Evolutionary conservation across 2,797 vertebrate genomes (phyloP).

Genomic region (Hypotaenidia okinawae): DNA sequence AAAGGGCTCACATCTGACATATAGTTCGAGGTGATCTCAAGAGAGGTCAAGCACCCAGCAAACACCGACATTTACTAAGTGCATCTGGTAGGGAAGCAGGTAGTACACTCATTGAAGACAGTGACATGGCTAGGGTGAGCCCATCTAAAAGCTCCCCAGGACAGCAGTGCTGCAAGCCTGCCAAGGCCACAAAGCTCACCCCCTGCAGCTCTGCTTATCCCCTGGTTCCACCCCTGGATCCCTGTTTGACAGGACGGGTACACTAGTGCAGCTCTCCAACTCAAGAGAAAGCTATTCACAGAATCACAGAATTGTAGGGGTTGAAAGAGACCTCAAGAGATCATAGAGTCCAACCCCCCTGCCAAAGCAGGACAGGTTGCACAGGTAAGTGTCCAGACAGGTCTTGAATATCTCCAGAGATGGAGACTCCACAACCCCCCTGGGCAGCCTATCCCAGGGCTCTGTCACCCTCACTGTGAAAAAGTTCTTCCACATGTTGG

Average conservation of each 20-base stretch:
- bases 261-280: not conserved
- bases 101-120: accelerated
- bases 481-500: too few species aligned
- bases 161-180: not conserved
- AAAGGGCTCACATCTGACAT: not conserved
- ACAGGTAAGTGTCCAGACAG: too few species aligned
- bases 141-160: not conserved
- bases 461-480: too few species aligned
- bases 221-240: not conserved
- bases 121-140: not conserved
- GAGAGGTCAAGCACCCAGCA: not conserved
- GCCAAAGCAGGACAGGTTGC: too few species aligned
- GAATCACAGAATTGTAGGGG: too few species aligned
- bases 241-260: not conserved
- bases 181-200: not conserved
- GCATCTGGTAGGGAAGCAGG: not conserved
- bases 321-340: too few species aligned
- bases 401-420: too few species aligned
- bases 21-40: not conserved
- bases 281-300: not conserved
- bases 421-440: too few species aligned
- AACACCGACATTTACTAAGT: accelerated
- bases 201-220: not conserved
- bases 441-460: too few species aligned
- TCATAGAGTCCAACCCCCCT: too few species aligned